Base-by-base conservation (phyloP, 2,888 invertebrate species). In the Trichopria drosophilae region DNA sequence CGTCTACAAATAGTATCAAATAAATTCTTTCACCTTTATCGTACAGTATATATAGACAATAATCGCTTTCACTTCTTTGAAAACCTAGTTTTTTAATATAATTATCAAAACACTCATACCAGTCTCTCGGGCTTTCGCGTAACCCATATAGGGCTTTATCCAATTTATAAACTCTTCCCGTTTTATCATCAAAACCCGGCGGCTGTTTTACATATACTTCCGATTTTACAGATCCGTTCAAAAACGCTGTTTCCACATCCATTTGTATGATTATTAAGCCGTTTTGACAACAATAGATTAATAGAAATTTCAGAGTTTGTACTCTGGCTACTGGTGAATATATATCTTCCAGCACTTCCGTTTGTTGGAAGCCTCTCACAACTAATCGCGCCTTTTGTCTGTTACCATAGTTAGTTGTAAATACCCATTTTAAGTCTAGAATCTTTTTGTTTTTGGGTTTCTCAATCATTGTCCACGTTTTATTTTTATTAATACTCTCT, bases 271-370 rank as follows among this genome's bases (percentile, higher is more conserved):
- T 42, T 9, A 15, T 28, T 10, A 32, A 18, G 10, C 36, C 12
- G 13, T 47, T 31, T 35, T 56, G 46, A 18, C 41, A 43, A 46
- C 51, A 60, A 29, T 35, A 49, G 0, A 39, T 24, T 28, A 57
- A 44, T 13, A 59, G 7, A 7, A 53, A 3, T 45, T 50, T 51
- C 12, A 48, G 13, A 24, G 40, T 53, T 32, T 39, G 34, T 18
- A 46, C 36, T 40, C 36, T 46, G 20, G 31, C 35, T 19, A 51
- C 51, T 9, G 51, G 51, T 20, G 51, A 51, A 47, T 51, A 46
- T 3, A 36, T 29, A 19, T 51, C 42, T 32, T 46, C 46, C 10
- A 46, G 7, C 16, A 19, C 16, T 29, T 29, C 31, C 12, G 12
- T 29, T 29, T 29, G 31, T 29, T 29, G 31, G 9, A 13, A 29